phyloP scores from a whole-genome alignment of 2,797 vertebrate species.

The Lepidocolaptes lacrymiger region DNA sequence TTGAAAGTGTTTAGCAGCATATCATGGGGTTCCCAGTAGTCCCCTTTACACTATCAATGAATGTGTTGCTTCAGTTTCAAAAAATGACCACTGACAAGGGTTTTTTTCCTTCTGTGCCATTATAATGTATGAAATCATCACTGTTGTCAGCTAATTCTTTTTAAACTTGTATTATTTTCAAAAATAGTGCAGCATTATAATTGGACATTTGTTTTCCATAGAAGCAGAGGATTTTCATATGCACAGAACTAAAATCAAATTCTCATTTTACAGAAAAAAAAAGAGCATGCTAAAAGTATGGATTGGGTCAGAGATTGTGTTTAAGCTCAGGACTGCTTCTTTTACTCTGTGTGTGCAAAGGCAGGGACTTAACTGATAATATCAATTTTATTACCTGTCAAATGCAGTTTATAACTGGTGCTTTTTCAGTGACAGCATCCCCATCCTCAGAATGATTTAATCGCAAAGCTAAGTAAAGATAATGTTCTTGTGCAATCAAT shows the following conservation, averaged over 20 bases:
- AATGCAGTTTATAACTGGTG: neutral
- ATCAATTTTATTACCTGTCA: slow-evolving; percentile 26
- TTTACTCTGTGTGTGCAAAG: neutral
- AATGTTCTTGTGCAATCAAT: neutral
- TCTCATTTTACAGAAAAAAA: neutral
- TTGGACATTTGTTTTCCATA: neutral
- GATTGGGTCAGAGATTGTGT: neutral
- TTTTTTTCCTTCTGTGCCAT: neutral
- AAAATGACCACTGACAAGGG: neutral
- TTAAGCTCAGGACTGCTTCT: neutral
- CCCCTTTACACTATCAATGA: neutral
- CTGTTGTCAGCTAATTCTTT: neutral
- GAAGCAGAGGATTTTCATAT: neutral
- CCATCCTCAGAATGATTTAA: neutral
- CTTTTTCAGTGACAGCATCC: neutral
- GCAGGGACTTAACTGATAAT: neutral
- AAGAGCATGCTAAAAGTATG: neutral
- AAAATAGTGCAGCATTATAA: neutral
- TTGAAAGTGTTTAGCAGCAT: slow-evolving; percentile 9
- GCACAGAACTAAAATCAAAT: neutral
- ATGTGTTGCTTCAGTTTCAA: neutral
- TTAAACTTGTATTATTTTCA: neutral
- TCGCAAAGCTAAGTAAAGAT: neutral
- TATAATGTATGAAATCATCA: neutral
- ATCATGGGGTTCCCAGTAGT: neutral